Evolutionary conservation across 2,113 vertebrate genomes (phyloP).

Genomic region (Suricata suricatta): DNA sequence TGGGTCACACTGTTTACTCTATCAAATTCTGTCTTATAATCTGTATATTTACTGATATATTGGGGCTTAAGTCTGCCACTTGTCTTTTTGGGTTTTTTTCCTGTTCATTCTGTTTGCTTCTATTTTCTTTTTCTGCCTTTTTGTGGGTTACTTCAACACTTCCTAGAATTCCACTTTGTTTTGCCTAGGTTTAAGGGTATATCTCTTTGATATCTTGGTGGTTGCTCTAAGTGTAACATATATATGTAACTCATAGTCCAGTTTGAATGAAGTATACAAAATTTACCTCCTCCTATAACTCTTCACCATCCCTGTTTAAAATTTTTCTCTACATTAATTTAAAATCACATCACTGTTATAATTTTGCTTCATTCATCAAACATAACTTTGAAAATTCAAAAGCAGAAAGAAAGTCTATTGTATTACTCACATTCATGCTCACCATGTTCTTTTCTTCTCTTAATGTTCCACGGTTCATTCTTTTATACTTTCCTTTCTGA

Average conservation of each 20-base stretch:
- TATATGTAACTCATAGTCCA: neutral
- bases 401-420: neutral
- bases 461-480: neutral
- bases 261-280: neutral
- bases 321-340: neutral
- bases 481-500: no score
- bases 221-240: neutral
- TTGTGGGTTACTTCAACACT: no score
- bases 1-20: no score
- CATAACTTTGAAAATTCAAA: neutral
- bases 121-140: no score
- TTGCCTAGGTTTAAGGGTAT: neutral
- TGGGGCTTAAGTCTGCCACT: no score
- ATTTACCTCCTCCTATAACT: neutral
- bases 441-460: neutral
- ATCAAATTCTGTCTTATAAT: neutral
- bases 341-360: neutral
- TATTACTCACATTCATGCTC: neutral
- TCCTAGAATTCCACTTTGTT: neutral
- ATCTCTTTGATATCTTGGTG: neutral
- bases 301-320: neutral
- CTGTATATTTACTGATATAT: neutral
- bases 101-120: no score
- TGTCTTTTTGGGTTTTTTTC: no score
- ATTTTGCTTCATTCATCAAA: neutral